Evolutionary conservation across 1,140 invertebrate species (phyloP), one percentile per base, ranked within the genome.

Genomic region (Stenopsyche tienmushanensis): DNA sequence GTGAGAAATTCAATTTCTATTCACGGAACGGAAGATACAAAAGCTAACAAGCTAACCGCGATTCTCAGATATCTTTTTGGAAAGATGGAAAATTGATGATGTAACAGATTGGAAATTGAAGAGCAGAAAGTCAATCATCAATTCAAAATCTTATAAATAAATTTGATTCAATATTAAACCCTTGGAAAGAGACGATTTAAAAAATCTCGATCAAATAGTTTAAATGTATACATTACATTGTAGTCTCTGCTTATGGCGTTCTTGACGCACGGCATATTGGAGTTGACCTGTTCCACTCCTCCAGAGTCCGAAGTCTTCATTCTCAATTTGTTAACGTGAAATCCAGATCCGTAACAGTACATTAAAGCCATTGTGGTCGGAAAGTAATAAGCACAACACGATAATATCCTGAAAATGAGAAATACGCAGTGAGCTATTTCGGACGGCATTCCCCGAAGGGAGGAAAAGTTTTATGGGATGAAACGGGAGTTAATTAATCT

Each of bases 331-430:
- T 91, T 91, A 72, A 91, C 89, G 76, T 93, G 90, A 75, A 93
- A 92, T 26, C 90, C 91, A 10, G 90, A 92, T 15, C 90, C 91
- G 74, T 93, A 93, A 76, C 90, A 92, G 76, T 93, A 93, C 90
- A 93, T 93, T 69, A 93, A 81, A 41, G 91, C 88, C 91, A 93
- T 93, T 20, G 91, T 93, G 15, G 90, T 92, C 15, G 91, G 90
- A 72, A 93, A 92, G 76, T 93, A 93, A 76, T 92, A 90, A 64
- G 88, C 88, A 75, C 91, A 93, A 69, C 90, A 91, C 29, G 90
- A 86, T 65, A 93, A 79, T 68, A 92, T 92, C 71, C 91, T 86
- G 71, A 72, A 71, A 75, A 77, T 70, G 65, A 69, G 13, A 34
- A n/a, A n/a, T n/a, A n/a, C n/a, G n/a, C n/a, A n/a, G n/a, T n/a